A percentile compares a stretch with the other conserved stretches of the same genome.
phyloP scores from a whole-genome alignment of 1,140 invertebrate species.

The Polypedilum pembai region DNA sequence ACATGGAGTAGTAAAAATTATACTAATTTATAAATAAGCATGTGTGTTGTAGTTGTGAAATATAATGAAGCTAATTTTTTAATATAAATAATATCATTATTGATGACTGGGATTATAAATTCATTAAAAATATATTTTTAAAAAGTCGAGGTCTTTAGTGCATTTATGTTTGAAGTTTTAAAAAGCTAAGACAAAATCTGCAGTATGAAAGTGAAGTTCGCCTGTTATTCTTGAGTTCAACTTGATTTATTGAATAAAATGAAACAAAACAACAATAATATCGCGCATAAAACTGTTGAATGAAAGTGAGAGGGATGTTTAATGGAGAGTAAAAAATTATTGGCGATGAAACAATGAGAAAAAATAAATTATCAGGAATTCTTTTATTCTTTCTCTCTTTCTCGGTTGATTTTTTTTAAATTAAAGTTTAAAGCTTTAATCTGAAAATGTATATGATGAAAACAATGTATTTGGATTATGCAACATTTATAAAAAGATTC shows the following conservation, averaged over 20 bases:
- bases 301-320: slow-evolving; percentile 11
- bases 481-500: no score
- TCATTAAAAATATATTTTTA: neutral
- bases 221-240: neutral
- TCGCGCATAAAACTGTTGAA: neutral
- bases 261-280: neutral
- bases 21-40: neutral
- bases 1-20: no score
- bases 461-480: no score
- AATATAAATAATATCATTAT: neutral
- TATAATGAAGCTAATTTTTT: neutral
- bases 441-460: no score
- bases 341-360: neutral
- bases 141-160: neutral
- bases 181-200: no score
- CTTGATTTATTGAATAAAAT: neutral
- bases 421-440: no score
- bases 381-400: no score
- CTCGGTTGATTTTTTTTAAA: no score
- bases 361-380: neutral
- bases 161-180: neutral
- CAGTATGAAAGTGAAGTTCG: neutral
- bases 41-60: no score
- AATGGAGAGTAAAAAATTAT: neutral
- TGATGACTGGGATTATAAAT: slow-evolving; percentile 10